Evolutionary conservation across 2,113 vertebrate genomes (phyloP).

Genomic region (Oostethus manadensis): DNA sequence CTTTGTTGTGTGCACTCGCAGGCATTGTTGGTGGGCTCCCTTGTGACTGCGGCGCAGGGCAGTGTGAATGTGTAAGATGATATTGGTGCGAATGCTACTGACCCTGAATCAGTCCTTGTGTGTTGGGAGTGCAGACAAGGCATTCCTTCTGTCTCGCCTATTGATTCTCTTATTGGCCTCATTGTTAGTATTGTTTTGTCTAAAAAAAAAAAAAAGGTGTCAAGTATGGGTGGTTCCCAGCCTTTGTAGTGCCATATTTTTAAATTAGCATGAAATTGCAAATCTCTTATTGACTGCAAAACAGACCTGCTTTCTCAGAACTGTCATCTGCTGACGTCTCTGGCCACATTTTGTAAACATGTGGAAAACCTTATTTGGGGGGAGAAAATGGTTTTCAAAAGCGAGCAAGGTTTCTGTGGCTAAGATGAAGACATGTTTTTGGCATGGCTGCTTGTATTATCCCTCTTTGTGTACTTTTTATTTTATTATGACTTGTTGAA

Average conservation of each 20-base stretch:
- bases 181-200: neutral
- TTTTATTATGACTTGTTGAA: conserved; percentile 17
- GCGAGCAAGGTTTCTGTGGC: conserved; percentile 17
- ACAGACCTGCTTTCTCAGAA: conserved; percentile 25
- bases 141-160: conserved; percentile 30
- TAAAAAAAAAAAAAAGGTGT: neutral
- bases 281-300: conserved; percentile 32
- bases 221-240: neutral
- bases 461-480: conserved; percentile 12
- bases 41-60: conserved; percentile 47
- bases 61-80: conserved; percentile 75
- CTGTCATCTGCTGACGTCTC: conserved; percentile 13
- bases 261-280: conserved; percentile 30
- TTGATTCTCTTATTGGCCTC: neutral
- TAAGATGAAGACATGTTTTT: conserved; percentile 40
- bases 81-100: conserved; percentile 90
- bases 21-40: conserved; percentile 31
- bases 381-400: conserved; percentile 15
- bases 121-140: conserved; percentile 81
- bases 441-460: conserved; percentile 2
- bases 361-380: conserved; percentile 33
- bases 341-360: conserved; percentile 39
- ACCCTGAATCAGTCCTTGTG: conserved; percentile 83
- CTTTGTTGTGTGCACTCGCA: conserved; percentile 27
- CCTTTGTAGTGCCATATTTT: conserved; percentile 1